Base-by-base conservation (phyloP, 2,888 invertebrate species). In the Drosophila niveifrons region DNA sequence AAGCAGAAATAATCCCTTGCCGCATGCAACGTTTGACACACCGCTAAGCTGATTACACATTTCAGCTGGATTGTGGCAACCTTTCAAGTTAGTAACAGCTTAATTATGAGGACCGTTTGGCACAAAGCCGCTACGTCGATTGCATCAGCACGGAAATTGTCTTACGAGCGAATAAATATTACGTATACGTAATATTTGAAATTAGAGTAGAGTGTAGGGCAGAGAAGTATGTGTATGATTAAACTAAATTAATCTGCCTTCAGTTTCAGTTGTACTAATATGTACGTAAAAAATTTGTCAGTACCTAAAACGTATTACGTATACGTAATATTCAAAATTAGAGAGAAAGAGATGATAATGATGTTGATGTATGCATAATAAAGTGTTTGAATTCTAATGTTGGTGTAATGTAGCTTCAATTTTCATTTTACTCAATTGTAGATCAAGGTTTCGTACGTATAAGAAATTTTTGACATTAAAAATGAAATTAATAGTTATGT, bases 41-140 rank as follows among this genome's bases (percentile, higher is more conserved):
- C 15, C 50, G 58, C 64, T 53, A 52, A 78, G 63, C 78, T 61
- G 65, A 71, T 81, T 78, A 75, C 34, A 72, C 29, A 58, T 67
- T 31, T 56, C n/a, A 10, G 23, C 29, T 50, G 28, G 11, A 58
- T 55, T 53, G 36, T 3, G 34, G 29, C 13, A 17, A 44, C 34
- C 57, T 41, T 58, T 63, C 44, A n/a, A 44, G 15, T 2, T 6
- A 11, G 36, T 29, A 31, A 18, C n/a, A 34, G 50, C 53, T 48
- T 61, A 61, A 66, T 55, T 53, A 56, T 41, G 15, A 11, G 44
- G n/a, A 15, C 6, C 28, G 36, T 28, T 48, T 17, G 36, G 23
- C 36, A 18, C 39, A 48, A 58, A 58, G 36, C 47, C 28, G 1
- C 13, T 34, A 17, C 9, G 2, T 28, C 18, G 23, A 57, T 57